Base-by-base conservation (phyloP, 2,888 invertebrate species). In the Xestoiulus laeticollis region DNA sequence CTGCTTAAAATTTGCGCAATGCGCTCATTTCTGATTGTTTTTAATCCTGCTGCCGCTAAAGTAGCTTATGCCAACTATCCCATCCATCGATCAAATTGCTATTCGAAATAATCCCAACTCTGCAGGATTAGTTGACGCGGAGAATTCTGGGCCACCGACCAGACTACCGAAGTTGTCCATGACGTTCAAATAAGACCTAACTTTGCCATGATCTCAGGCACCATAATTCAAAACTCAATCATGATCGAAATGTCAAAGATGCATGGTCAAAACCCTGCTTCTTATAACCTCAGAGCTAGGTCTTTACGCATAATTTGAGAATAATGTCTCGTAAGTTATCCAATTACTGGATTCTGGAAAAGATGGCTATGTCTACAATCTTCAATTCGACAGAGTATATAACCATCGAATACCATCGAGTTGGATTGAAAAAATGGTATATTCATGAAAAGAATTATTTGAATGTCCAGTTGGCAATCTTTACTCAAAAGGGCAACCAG, bases 41-140 rank as follows among this genome's bases (percentile, higher is more conserved):
- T 78, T 78, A 78, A 78, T 78, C 78, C 30, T 8, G 68, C 26
- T 68, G 26, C 68, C 26, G n/a, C 68, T 26, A 68, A 68, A 68
- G 68, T 68, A 68, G 68, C 26, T 68, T 68, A 68, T 68, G 30
- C 0, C 30, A 78, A 26, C 78, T 30, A 78, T 78, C 78, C 78
- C 30, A 1, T 32, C 30, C 78, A 78, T 78, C 78, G 30, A 78
- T 78, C 78, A 78, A 78, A 78, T 30, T 78, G 3, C 78, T 78
- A 78, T 78, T 78, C 30, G 14, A 32, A 78, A 78, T 78, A 78
- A 78, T 78, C 78, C 30, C 30, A 78, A 78, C 30, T 12, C 78
- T 30, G 30, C 78, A 3, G 78, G 78, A 78, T 78, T 78, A 78
- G 14, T 16, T 16, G 30, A 30, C 16, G 30, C 12, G 3, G 1